These are phyloP conservation scores for Columba guinea DNA, from an alignment of 2,797 vertebrate species.

Conservation along the genomic window DNA sequence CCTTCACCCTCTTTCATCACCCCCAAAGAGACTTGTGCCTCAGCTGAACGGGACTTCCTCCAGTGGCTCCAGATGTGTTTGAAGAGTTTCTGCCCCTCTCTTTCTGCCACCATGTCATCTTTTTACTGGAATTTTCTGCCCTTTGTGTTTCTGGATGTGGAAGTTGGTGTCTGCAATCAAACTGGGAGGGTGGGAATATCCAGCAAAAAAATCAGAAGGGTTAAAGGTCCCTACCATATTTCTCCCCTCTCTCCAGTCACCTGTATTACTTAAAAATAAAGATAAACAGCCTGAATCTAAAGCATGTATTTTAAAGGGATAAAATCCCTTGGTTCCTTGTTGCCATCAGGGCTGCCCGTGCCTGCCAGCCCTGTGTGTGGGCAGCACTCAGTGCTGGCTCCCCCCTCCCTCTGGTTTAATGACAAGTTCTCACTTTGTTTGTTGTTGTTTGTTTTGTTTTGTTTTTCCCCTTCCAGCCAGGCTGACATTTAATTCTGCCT, in stretches of 20 bases:
- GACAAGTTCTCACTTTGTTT: slow-evolving; percentile 73
- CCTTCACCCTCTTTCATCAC: background rate
- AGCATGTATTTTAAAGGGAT: background rate
- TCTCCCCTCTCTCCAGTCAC: background rate
- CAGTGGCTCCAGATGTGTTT: background rate
- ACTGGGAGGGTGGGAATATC: background rate
- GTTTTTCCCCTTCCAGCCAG: slow-evolving; percentile 63
- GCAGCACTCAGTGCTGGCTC: slow-evolving; percentile 39
- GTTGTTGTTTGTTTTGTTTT: slow-evolving; percentile 70
- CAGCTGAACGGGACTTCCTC: background rate
- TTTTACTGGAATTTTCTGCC: background rate
- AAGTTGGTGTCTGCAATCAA: background rate
- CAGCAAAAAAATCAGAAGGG: background rate
- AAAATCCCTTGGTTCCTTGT: background rate
- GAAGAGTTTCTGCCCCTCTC: background rate
- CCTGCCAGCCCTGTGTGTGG: slow-evolving; percentile 49
- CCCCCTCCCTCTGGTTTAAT: slow-evolving; percentile 18
- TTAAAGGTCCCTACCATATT: background rate
- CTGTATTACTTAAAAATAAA: background rate
- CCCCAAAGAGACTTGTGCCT: background rate
- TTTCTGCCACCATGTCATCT: background rate
- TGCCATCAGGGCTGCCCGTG: background rate
- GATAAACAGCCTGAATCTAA: background rate
- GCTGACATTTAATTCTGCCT: slow-evolving; percentile 71
- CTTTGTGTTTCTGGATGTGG: background rate